Evolutionary conservation across 2,888 invertebrate species (phyloP).

Genomic region (Malacosoma neustria): DNA sequence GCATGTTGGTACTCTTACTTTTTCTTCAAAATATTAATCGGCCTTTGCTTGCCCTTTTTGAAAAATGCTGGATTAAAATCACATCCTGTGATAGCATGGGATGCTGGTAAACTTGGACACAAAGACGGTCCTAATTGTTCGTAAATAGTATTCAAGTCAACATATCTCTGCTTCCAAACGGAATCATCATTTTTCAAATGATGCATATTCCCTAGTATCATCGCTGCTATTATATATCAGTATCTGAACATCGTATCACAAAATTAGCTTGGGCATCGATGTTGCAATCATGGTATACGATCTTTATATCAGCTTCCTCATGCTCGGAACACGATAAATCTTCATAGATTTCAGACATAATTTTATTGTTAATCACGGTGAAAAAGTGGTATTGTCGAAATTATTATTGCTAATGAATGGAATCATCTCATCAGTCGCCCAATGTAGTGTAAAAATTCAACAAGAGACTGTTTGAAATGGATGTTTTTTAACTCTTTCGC

Average conservation of each 20-base stretch:
- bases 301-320: constrained; percentile 18
- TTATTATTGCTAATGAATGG: too few species aligned
- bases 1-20: constrained; percentile 1
- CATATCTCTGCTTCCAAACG: constrained; percentile 12
- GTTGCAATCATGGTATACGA: constrained; percentile 11
- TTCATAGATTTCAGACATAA: too few species aligned
- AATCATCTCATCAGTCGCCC: too few species aligned
- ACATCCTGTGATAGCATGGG: constrained; percentile 26
- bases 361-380: too few species aligned
- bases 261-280: constrained; percentile 6
- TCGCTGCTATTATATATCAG: constrained; percentile 20
- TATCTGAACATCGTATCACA: constrained; percentile 6
- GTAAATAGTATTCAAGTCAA: constrained; percentile 15
- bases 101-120: constrained; percentile 18
- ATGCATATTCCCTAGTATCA: constrained; percentile 17
- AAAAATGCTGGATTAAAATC: constrained; percentile 8
- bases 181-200: constrained; percentile 5
- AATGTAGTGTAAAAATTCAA: too few species aligned
- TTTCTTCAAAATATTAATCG: constrained; percentile 1
- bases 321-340: too few species aligned
- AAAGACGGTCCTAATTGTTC: constrained; percentile 15
- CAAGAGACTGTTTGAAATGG: too few species aligned
- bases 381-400: too few species aligned
- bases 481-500: too few species aligned
- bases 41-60: constrained; percentile 1